Evolutionary conservation across 2,113 vertebrate genomes (phyloP).

Genomic region (Todiramphus chloris): DNA sequence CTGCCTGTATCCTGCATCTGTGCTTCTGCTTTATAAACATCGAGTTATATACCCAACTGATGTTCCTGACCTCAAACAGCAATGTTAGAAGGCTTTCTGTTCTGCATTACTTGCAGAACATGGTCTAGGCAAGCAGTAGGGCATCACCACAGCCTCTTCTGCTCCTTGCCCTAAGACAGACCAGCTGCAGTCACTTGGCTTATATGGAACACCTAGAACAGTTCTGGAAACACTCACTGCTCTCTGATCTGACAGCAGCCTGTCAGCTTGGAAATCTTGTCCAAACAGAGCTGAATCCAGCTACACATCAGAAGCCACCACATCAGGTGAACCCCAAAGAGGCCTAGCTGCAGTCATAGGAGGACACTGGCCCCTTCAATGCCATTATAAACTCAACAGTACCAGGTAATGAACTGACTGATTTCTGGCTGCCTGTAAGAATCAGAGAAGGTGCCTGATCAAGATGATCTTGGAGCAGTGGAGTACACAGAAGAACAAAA

Average conservation of each 20-base stretch:
- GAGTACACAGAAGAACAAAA: background rate
- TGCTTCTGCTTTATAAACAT: background rate
- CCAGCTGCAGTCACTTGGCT: background rate
- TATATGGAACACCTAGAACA: background rate
- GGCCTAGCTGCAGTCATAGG: background rate
- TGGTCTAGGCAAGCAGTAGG: background rate
- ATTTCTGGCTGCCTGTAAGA: background rate
- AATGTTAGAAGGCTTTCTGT: background rate
- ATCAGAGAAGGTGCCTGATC: background rate
- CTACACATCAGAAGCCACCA: background rate
- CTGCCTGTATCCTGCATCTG: background rate
- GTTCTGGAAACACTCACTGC: background rate
- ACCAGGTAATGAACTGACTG: background rate
- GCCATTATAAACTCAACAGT: background rate
- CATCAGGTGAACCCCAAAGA: background rate
- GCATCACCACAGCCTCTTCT: background rate
- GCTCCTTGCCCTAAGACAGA: background rate
- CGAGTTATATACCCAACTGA: background rate
- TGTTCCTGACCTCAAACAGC: background rate
- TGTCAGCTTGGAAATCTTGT: background rate
- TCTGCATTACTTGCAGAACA: background rate
- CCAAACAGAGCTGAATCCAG: background rate
- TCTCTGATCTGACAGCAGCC: background rate
- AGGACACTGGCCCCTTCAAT: background rate
- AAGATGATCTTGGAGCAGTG: background rate